Evolutionary conservation across 1,140 invertebrate species (phyloP).

Genomic region (Euura saliciscinereae): DNA sequence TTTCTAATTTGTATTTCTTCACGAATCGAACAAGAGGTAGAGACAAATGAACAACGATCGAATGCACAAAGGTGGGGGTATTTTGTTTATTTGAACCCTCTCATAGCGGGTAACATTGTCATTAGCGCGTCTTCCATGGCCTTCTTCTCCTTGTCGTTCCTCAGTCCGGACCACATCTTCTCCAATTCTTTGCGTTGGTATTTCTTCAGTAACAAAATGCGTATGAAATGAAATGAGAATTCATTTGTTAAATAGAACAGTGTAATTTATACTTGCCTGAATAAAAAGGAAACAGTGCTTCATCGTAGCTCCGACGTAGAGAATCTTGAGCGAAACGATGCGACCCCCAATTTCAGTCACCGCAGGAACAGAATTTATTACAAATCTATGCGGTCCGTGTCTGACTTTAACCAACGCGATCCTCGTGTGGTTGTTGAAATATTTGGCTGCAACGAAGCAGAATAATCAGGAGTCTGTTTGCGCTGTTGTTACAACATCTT

Average conservation of each 20-base stretch:
- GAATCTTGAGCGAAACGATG: slow-evolving; percentile 65
- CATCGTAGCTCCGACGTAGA: slow-evolving; percentile 78
- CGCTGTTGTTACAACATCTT: not conserved
- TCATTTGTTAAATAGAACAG: not conserved
- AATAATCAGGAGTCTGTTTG: slow-evolving; percentile 3
- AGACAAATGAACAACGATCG: too few species aligned
- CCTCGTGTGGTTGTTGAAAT: slow-evolving; percentile 76
- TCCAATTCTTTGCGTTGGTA: slow-evolving; percentile 68
- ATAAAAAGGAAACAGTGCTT: slow-evolving; percentile 79
- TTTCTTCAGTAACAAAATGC: slow-evolving; percentile 48
- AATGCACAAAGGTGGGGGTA: not conserved
- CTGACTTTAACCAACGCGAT: slow-evolving; percentile 73
- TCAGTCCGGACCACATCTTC: slow-evolving; percentile 60
- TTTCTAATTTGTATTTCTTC: too few species aligned
- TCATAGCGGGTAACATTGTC: slow-evolving; percentile 49
- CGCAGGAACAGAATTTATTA: slow-evolving; percentile 70
- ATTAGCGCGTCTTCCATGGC: slow-evolving; percentile 50
- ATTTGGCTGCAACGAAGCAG: slow-evolving; percentile 65
- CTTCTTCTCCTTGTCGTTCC: slow-evolving; percentile 54
- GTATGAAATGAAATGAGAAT: slow-evolving; percentile 10
- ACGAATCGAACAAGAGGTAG: too few species aligned
- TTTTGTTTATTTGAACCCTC: slow-evolving; percentile 39
- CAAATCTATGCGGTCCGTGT: slow-evolving; percentile 75
- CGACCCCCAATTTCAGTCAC: slow-evolving; percentile 68
- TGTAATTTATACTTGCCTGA: slow-evolving; percentile 44